Base-by-base conservation (phyloP, 2,113 vertebrate species). In the Mungos mungo region DNA sequence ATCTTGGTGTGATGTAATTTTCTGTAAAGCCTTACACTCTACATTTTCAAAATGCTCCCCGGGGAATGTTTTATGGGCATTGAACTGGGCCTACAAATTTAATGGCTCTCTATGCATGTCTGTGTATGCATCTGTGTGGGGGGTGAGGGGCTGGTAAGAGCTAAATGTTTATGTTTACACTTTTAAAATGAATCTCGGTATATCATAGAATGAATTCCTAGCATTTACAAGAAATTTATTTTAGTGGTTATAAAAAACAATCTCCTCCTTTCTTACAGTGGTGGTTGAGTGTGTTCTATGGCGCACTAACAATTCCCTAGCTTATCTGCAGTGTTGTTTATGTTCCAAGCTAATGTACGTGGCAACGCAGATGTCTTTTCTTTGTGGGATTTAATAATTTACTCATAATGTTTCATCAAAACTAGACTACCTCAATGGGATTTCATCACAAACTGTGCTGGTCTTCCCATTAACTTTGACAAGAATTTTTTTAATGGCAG, bases 361-460 rank as follows among this genome's bases (percentile, higher is more conserved):
- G 27, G 27, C 81, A 38, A 95, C 29, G 18, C 27, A 92, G 38
- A 79, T 93, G 57, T 77, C 90, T 89, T 95, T 95, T 85, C 71
- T 66, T 80, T 96, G 72, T 89, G 90, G 33, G 74, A 83, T 80
- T 96, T 96, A 96, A 93, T 95, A 95, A 96, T 95, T 97, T 85
- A 97, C 77, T 95, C 86, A 88, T 85, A 86, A 94, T 83, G 23
- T 65, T 97, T 97, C 82, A 97, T 97, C 88, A 95, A 89, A 97
- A 69, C 35, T 90, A 91, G 79, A 90, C 45, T n/a, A 50, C 68
- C 33, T 97, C 88, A 47, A 33, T 66, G 65, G 41, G 47, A 87
- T 96, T 94, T 96, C 63, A 76, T 94, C 54, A 87, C 74, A 88
- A 90, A 89, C 74, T 31, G 18, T 83, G 35, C n/a, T 83, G 31